Evolutionary conservation across 2,888 invertebrate genomes (phyloP).

Genomic region (Tipula lateralis): DNA sequence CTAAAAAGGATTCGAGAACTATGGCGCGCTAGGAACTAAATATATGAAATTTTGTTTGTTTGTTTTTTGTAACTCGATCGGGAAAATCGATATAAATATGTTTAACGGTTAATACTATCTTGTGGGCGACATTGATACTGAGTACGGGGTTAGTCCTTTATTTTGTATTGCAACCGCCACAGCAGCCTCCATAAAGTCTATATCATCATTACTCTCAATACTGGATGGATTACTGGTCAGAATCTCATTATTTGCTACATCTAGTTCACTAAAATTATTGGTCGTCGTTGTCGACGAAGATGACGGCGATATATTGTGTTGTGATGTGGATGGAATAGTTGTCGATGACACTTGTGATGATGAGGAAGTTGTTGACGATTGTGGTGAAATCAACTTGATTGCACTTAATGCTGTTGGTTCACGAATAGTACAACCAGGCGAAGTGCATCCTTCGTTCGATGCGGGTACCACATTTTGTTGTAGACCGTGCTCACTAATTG

Average conservation of each 20-base stretch:
- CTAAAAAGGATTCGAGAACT: slow-evolving; percentile 6
- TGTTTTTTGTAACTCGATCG: background rate
- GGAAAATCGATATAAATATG: background rate
- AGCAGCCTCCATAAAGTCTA: slow-evolving; percentile 35
- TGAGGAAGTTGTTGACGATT: background rate
- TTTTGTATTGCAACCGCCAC: slow-evolving; percentile 35
- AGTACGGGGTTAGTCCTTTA: slow-evolving; percentile 33
- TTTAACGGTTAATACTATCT: background rate
- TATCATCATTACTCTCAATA: slow-evolving; percentile 31
- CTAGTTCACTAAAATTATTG: background rate
- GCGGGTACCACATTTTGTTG: slow-evolving; percentile 29
- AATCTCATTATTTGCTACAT: background rate
- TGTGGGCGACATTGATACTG: slow-evolving; percentile 24
- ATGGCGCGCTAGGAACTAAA: slow-evolving; percentile 19
- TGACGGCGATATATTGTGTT: background rate
- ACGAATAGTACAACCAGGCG: background rate
- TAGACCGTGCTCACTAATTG: slow-evolving; percentile 35
- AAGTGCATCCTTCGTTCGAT: background rate
- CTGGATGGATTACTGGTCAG: background rate
- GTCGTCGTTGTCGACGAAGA: background rate
- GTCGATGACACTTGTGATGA: background rate
- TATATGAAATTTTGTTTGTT: background rate
- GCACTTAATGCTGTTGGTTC: background rate
- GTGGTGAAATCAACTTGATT: background rate
- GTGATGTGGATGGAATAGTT: background rate